phyloP scores from a whole-genome alignment of 2,797 vertebrate genomes.

The Leucoraja ocellata region DNA sequence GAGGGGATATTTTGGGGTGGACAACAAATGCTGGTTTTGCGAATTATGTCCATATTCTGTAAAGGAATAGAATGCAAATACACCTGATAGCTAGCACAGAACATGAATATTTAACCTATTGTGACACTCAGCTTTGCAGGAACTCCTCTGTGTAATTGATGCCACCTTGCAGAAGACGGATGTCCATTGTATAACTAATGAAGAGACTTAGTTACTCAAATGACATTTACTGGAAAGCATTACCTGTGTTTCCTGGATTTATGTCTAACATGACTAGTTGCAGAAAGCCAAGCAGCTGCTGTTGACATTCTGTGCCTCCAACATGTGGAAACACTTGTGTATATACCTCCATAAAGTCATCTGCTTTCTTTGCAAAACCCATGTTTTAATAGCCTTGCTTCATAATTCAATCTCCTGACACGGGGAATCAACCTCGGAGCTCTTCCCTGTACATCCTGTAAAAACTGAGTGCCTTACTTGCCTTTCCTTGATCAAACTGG shows the following conservation, averaged over 20 bases:
- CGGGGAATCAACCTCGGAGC: not conserved
- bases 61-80: not conserved
- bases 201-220: conserved; percentile 6
- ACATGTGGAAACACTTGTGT: conserved; percentile 26
- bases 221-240: conserved; percentile 12
- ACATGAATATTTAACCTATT: not conserved
- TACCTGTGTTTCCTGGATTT: conserved; percentile 25
- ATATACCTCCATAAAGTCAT: not conserved
- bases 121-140: not conserved
- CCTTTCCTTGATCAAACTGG: not conserved
- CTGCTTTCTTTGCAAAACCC: not conserved
- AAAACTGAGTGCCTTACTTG: not conserved
- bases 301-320: not conserved
- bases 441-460: not conserved
- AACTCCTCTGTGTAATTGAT: not conserved
- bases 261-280: conserved; percentile 24
- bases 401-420: conserved; percentile 5
- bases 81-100: not conserved
- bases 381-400: conserved; percentile 12
- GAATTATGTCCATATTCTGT: too few relatives aligned
- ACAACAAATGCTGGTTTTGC: too few relatives aligned
- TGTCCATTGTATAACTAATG: not conserved
- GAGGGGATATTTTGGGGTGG: too few relatives aligned
- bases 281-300: conserved; percentile 23
- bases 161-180: conserved; percentile 2